Evolutionary conservation across 2,888 invertebrate species (phyloP).

Genomic region (Busseola fusca): DNA sequence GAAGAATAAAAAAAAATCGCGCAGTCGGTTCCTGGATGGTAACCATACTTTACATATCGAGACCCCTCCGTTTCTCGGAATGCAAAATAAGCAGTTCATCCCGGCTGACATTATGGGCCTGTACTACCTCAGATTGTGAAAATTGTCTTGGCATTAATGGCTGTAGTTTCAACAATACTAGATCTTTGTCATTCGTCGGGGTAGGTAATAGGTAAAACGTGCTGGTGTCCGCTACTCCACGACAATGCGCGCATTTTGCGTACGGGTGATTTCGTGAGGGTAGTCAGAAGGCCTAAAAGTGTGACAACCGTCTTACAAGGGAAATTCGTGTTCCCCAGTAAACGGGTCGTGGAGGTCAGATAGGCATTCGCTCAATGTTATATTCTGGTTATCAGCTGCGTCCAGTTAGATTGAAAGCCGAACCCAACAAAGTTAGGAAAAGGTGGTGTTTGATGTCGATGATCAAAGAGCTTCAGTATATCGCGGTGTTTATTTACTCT

Average conservation of each 20-base stretch:
- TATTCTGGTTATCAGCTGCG: not conserved
- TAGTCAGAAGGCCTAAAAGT: too few species aligned
- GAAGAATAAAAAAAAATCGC: not conserved
- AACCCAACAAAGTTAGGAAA: too few species aligned
- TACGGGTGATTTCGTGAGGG: too few species aligned
- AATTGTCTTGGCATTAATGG: too few species aligned
- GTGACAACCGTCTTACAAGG: not conserved
- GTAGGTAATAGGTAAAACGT: too few species aligned
- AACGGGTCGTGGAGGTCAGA: not conserved
- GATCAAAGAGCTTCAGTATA: not conserved
- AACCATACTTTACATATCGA: not conserved
- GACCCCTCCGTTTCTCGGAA: not conserved
- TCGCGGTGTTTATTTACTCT: not conserved
- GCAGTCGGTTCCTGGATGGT: not conserved
- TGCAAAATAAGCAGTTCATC: not conserved
- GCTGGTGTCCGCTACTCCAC: too few species aligned
- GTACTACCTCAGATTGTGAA: too few species aligned
- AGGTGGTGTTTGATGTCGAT: not conserved
- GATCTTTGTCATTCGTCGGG: too few species aligned
- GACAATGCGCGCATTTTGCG: too few species aligned
- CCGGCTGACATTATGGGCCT: too few species aligned
- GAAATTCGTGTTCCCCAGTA: not conserved
- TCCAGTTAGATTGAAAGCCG: not conserved
- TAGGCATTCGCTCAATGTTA: not conserved
- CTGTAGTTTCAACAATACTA: too few species aligned